Evolutionary conservation across 2,797 vertebrate species (phyloP).

Genomic region (Podarcis lilfordi): DNA sequence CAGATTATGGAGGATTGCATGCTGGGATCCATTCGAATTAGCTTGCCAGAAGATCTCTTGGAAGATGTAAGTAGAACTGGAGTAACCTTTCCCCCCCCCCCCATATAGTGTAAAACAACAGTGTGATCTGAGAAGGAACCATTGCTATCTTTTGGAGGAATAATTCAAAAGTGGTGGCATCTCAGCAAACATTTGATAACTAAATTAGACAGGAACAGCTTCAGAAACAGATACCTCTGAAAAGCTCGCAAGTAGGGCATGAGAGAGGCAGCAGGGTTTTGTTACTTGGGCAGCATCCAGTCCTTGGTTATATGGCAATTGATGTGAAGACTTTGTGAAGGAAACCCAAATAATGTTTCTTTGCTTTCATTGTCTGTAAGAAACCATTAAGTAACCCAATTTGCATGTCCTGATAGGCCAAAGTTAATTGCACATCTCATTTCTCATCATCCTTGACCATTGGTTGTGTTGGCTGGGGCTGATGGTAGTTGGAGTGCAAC

Average conservation of each 20-base stretch:
- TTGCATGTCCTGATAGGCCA: too few relatives aligned
- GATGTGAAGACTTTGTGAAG: background rate
- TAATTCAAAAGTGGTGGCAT: background rate
- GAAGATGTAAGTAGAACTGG: slow-evolving; percentile 81
- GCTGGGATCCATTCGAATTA: slow-evolving; percentile 88
- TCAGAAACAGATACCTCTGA: background rate
- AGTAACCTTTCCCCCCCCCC: background rate
- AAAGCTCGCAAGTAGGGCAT: background rate
- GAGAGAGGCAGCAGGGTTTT: background rate
- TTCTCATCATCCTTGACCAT: too few relatives aligned
- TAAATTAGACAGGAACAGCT: background rate
- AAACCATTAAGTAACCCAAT: background rate
- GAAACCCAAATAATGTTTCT: background rate
- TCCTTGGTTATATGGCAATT: background rate
- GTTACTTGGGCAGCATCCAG: background rate
- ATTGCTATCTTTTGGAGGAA: background rate
- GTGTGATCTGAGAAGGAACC: background rate
- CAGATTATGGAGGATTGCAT: slow-evolving; percentile 95
- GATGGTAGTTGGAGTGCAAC: too few relatives aligned
- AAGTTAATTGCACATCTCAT: too few relatives aligned
- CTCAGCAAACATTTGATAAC: too few relatives aligned
- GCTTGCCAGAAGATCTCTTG: slow-evolving; percentile 92
- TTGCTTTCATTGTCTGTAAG: background rate
- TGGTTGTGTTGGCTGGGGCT: too few relatives aligned
- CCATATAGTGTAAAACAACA: background rate